Conservation (phyloP, 2,888 invertebrate genomes). For the Myathropa florea region DNA sequence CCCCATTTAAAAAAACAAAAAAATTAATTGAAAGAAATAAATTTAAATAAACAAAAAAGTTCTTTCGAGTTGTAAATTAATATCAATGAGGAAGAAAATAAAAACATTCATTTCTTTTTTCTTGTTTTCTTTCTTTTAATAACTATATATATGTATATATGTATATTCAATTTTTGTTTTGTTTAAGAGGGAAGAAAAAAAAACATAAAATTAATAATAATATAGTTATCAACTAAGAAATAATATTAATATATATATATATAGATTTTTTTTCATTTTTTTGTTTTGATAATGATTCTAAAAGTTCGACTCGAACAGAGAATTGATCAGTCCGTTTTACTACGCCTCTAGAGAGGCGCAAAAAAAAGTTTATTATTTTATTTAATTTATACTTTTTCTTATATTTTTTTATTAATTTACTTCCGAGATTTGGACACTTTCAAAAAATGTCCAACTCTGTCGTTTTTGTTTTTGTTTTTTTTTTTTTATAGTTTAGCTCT, state of each 20-base stretch:
- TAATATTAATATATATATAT: conserved; percentile 53
- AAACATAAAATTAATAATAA: conserved; percentile 62
- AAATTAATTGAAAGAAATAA: not conserved
- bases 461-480: conserved; percentile 19
- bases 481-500: conserved; percentile 22
- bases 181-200: conserved; percentile 46
- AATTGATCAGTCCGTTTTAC: conserved; percentile 72
- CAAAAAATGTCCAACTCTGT: conserved; percentile 46
- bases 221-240: conserved; percentile 58
- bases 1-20: conserved; percentile 45
- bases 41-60: not conserved
- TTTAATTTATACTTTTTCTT: conserved; percentile 27
- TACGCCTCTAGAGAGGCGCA: conserved; percentile 70
- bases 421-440: conserved; percentile 42
- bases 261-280: conserved; percentile 18
- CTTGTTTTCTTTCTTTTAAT: conserved; percentile 26
- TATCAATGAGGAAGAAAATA: conserved; percentile 59
- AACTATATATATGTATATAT: conserved; percentile 52
- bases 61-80: conserved; percentile 59
- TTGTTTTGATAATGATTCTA: conserved; percentile 69
- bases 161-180: conserved; percentile 26
- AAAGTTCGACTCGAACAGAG: conserved; percentile 71
- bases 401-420: conserved; percentile 17
- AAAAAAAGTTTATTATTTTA: conserved; percentile 31
- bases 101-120: not conserved